Evolutionary conservation across 2,113 vertebrate genomes (phyloP).

Genomic region (Neolamprologus tretocephalus): DNA sequence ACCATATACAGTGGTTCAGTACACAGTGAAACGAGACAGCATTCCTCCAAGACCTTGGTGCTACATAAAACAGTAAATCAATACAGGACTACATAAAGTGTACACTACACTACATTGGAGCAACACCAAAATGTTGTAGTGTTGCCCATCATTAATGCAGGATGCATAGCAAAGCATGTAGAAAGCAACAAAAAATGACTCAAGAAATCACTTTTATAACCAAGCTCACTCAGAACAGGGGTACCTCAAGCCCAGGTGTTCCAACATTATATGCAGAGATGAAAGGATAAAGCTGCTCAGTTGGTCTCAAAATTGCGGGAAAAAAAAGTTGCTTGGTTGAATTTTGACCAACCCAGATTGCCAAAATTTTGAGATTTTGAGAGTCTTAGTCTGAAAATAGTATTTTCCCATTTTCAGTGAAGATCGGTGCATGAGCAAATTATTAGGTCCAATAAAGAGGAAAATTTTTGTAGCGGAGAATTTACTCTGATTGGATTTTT

Average conservation of each 20-base stretch:
- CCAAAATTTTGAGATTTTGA: not conserved
- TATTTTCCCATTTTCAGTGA: not conserved
- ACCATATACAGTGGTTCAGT: not conserved
- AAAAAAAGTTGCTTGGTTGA: not conserved
- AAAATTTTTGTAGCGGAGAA: fast-evolving
- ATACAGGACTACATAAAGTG: not conserved
- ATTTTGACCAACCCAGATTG: not conserved
- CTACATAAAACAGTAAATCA: not conserved
- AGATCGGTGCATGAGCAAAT: not conserved
- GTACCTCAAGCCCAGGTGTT: not conserved
- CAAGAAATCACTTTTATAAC: not conserved
- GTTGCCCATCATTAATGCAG: fast-evolving
- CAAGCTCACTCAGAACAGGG: not conserved
- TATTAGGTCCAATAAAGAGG: not conserved
- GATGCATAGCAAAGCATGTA: not conserved
- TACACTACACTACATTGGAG: not conserved
- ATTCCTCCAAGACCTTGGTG: not conserved
- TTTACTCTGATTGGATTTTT: not conserved
- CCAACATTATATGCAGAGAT: not conserved
- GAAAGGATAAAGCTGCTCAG: not conserved
- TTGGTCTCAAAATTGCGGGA: fast-evolving
- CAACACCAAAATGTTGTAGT: not conserved
- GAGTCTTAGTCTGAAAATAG: not conserved
- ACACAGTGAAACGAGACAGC: not conserved
- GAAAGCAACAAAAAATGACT: not conserved